Base-by-base conservation (phyloP, 2,113 vertebrate genomes). In the Athene noctua region DNA sequence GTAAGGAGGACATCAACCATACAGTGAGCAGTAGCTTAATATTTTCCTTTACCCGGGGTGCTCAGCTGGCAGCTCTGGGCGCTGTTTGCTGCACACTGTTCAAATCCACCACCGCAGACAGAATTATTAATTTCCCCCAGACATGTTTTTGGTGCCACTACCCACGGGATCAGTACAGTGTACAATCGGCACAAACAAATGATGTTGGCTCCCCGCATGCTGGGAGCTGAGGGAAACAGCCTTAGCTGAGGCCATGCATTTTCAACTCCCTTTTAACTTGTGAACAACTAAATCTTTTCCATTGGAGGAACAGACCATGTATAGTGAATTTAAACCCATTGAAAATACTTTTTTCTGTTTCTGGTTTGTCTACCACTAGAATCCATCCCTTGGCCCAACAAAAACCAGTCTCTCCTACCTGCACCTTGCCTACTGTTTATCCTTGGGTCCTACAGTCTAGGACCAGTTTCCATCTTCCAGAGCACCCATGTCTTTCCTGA, bases 181-280 rank as follows among this genome's bases (percentile, higher is more conserved):
- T 12, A n/a, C 71, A 21, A 6, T 5, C 0, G 1, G 15, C 62
- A 44, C 0, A 0, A 79, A 19, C 6, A 89, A 67, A 65, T 61
- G 17, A 13, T 3, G 7, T 12, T 20, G 36, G 13, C 25, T 65
- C 29, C n/a, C 5, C 2, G 0, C 49, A 36, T 0, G 0, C 55
- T 36, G 46, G 19, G 36, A 63, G 7, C 25, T 74, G 78, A 85
- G 34, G 30, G 13, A 68, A 5, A 3, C 1, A 0, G 66, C 29
- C 36, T 47, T 42, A 52, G 11, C 34, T 9, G 6, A 71, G 42
- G n/a, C 47, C 29, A 51, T 23, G 23, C 26, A 38, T 14, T 89
- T 66, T 62, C 46, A 84, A 32, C 73, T 73, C 54, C 16, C 17
- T 80, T 96, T 55, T 84, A 57, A 51, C 40, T 89, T 82, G 15